A percentile compares a stretch with the other conserved stretches of the same genome.
These are phyloP conservation scores for Blastomussa wellsi DNA, from an alignment of 92 coral and sea anemone genomes.

Conservation along the genomic window DNA sequence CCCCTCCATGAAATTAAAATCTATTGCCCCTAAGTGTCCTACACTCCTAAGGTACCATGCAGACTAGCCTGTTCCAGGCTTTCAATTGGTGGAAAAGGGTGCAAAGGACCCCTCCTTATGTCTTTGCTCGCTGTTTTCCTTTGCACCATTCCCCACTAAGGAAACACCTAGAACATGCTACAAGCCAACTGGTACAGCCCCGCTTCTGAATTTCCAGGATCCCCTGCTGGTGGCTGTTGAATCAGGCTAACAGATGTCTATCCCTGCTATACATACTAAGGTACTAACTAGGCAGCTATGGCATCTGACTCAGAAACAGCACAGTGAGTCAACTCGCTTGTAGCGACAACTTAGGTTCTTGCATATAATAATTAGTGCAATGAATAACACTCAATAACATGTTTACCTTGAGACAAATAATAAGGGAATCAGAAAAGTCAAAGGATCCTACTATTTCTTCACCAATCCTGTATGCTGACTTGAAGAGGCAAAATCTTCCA, in stretches of 20 bases:
- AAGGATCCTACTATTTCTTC: slow-evolving; percentile 97
- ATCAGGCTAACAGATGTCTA: not conserved
- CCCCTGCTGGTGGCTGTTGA: not conserved
- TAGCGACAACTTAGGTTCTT: too few relatives aligned
- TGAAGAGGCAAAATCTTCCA: slow-evolving; percentile 91
- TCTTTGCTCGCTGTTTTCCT: too few relatives aligned
- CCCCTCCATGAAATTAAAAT: too few relatives aligned
- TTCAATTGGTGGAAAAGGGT: too few relatives aligned
- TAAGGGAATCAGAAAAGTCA: slow-evolving; percentile 85
- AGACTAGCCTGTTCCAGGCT: too few relatives aligned
- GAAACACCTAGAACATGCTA: too few relatives aligned
- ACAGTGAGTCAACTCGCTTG: not conserved
- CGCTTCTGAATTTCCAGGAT: not conserved
- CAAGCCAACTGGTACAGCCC: not conserved
- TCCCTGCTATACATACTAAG: not conserved
- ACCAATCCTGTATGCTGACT: slow-evolving; percentile 97
- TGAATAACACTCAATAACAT: not conserved
- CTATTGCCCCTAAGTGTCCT: too few relatives aligned
- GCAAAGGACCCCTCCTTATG: too few relatives aligned
- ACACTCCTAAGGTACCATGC: too few relatives aligned
- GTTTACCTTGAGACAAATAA: slow-evolving; percentile 83
- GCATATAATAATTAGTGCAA: not conserved
- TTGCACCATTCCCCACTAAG: too few relatives aligned
- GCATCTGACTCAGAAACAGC: not conserved
- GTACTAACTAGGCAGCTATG: too few relatives aligned